Base-by-base conservation (phyloP, 2,113 vertebrate genomes). In the Cyprinodon tularosa region DNA sequence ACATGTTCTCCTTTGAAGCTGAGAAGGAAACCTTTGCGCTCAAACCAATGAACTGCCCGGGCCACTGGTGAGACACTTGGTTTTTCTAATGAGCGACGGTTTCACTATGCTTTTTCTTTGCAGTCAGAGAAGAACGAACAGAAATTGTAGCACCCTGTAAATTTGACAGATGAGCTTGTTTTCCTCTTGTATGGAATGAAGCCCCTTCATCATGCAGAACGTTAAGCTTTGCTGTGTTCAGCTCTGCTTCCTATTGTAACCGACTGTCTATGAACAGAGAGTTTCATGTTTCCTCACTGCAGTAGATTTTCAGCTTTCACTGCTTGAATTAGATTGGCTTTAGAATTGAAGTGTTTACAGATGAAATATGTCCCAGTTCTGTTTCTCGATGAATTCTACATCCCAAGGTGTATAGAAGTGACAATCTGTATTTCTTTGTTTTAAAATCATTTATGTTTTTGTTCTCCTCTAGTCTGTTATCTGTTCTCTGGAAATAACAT, bases 31-130 rank as follows among this genome's bases (percentile, higher is more conserved):
- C 89, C 22, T 99, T 98, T 48, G 98, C 98, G 68, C 94, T 99
- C 64, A 99, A 99, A 71, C 98, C 98, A 22, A 99, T 99, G 98
- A 99, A 99, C 89, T 99, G 98, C 86, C 98, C 98, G 0, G 98
- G 98, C 88, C 98, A 99, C 85, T 99, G 98, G 98, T 99, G 96
- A 78, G 77, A 5, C 8, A 45, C 68, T 7, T 4, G 8, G 62
- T 62, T 64, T 11, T 38, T 66, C 45, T 13, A 64, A 15, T 20
- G 37, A 39, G 1, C 11, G 13, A 20, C 42, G 15, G 37, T 39
- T 3, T 12, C 0, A 5, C 12, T 68, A 65, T 9, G 14, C 68
- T 65, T 45, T 53, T n/a, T 53, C 12, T 12, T 50, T 2, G 1
- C 22, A 69, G 37, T 17, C 5, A 4, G 39, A 29, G 29, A 5